Base-by-base conservation (phyloP, 2,113 vertebrate species). In the Lichenostomus cassidix region DNA sequence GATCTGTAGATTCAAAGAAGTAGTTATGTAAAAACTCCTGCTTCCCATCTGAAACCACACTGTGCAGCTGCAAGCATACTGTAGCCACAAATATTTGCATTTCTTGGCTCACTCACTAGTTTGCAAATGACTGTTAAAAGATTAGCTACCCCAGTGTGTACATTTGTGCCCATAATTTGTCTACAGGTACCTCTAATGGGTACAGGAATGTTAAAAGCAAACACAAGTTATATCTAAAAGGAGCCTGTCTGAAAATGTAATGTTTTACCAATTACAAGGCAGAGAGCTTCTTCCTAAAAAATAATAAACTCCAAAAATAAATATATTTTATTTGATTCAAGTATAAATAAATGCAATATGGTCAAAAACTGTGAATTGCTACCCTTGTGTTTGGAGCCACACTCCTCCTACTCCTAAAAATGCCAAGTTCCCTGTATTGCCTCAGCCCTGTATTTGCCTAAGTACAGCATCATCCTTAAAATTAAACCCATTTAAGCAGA, bases 1-100 rank as follows among this genome's bases (percentile, higher is more conserved):
- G 47, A 91, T 63, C 63, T 74, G 35, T 52, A 24, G 4, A 77
- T 83, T 79, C 50, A 82, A 58, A 91, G 33, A 52, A 75, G 19
- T 11, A 87, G 22, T 59, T 80, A 70, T 10, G 23, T n/a, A 89
- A 94, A 92, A 90, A 37, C 29, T 80, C 63, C 63, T 59, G 71
- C 55, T 83, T 86, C 71, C 79, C 67, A 91, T 74, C 62, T 80
- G 63, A 95, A 93, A 91, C 42, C 82, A 94, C 58, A 50, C 9
- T 33, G 59, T 83, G 71, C 75, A 95, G 55, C 78, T 80, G 82
- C 44, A 85, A 92, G 35, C 37, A 17, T 37, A 52, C 5, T 80
- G 50, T 12, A 93, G 79, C 85, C 82, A 94, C 79, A 94, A 86
- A 62, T 46, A 81, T 77, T 77, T 85, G 63, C 55, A 78, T 75